Evolutionary conservation across 92 coral and sea anemone genomes (phyloP).

Genomic region (Blastomussa wellsi): DNA sequence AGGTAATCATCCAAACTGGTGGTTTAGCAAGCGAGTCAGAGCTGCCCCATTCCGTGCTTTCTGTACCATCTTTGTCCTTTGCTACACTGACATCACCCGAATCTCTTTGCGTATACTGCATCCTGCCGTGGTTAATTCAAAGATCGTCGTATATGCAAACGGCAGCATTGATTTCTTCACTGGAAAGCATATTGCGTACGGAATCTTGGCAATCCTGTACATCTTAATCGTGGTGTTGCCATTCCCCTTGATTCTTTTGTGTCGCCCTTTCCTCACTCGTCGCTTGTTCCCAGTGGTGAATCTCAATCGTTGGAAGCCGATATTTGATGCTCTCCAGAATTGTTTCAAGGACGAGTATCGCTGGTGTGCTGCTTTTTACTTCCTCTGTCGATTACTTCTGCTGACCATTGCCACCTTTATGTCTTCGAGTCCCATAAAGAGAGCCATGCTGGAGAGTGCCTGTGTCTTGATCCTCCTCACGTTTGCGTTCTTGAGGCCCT

Average conservation of each 20-base stretch:
- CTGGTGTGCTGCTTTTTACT: constrained; percentile 95
- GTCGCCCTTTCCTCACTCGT: constrained; percentile 63
- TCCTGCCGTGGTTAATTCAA: constrained; percentile 56
- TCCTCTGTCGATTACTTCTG: constrained; percentile 56
- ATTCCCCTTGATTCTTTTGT: constrained; percentile 72
- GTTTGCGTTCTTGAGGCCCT: constrained; percentile 74
- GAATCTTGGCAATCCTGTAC: constrained; percentile 65
- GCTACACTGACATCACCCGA: constrained; percentile 89
- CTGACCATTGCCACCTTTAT: constrained; percentile 54
- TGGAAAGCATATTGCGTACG: constrained; percentile 77
- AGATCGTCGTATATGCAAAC: constrained; percentile 58
- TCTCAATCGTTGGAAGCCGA: constrained; percentile 74
- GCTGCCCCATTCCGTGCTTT: constrained; percentile 84
- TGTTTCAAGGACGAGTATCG: constrained; percentile 89
- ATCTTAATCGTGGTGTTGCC: constrained; percentile 69
- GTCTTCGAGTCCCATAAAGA: constrained; percentile 58
- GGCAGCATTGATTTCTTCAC: constrained; percentile 71
- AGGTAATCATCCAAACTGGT: constrained; percentile 66
- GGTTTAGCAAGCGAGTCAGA: constrained; percentile 53
- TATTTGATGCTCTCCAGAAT: constrained; percentile 84
- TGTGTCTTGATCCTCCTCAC: constrained; percentile 64
- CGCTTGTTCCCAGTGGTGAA: constrained; percentile 54
- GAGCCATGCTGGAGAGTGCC: constrained; percentile 64
- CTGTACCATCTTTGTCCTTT: constrained; percentile 88
- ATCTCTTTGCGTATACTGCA: constrained; percentile 82